Base-by-base conservation (phyloP, 2,888 invertebrate genomes). In the Ischnura elegans region DNA sequence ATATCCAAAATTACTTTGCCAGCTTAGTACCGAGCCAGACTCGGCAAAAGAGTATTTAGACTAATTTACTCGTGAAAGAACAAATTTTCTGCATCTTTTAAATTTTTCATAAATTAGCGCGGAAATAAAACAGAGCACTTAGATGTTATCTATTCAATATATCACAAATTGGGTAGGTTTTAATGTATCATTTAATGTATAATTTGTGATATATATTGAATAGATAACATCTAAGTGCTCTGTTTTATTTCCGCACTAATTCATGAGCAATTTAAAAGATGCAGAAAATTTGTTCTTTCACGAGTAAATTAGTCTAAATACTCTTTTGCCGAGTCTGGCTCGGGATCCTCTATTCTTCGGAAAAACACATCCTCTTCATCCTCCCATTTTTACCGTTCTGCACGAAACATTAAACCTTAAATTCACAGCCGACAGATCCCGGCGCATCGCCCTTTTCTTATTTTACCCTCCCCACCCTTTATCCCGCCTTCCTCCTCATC, bases 401-500 rank as follows among this genome's bases (percentile, higher is more conserved):
- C 42, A n/a, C 90, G 43, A 43, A 45, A 46, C 46, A 86, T 46
- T 46, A 86, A 43, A 86, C 86, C 86, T 90, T 90, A 90, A 90
- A 90, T 90, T 90, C 90, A 45, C 90, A 43, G 55, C 90, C 61
- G n/a, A 43, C n/a, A 25, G 36, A 76, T 36, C 76, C 36, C 76
- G 76, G 36, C 25, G 61, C 61, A 43, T 66, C 90, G 29, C 16
- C 61, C 61, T 61, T 76, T 76, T 76, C n/a, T 61, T 61, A 5
- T 51, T 19, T 19, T 19, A 2, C 19, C 55, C 16, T 42, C 42
- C 55, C 87, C 42, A 25, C 5, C 42, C 90, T n/a, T 90, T 61
- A 90, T 90, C 90, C 90, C 61, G 13, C 61, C 61, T 4, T 61
- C 90, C 90, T 25, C 61, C 90, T 66, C n/a, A n/a, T n/a, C n/a